Base-by-base conservation (phyloP, 2,113 vertebrate species). In the Dipodomys spectabilis region DNA sequence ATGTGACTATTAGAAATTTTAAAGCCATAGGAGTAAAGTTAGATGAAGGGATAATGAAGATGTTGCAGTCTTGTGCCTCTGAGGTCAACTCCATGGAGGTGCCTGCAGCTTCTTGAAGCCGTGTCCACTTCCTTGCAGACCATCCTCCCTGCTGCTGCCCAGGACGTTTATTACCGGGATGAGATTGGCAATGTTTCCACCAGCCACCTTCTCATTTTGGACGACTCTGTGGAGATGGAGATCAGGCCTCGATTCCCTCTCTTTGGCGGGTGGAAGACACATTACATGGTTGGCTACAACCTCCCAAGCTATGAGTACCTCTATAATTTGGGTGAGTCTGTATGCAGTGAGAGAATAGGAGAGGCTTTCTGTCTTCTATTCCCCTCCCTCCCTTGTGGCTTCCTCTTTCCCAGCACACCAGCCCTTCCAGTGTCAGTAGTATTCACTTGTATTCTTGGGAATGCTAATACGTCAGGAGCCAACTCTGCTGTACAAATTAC, bases 111-210 rank as follows among this genome's bases (percentile, higher is more conserved):
- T 68, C 27, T 2, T 53, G 74, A 72, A 75, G 4, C 20, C 4
- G 2, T 75, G 78, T 83, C 75, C 35, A 49, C 49, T 49, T 11
- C 12, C 49, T 49, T 49, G 49, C 97, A 99, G 99, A 99, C 99
- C n/a, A 99, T 99, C 95, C 99, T 99, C 19, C 99, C 99, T 11
- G 99, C 99, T 53, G 99, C 99, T 0, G 99, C 99, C 90, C 99
- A 99, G 97, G 99, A 99, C 0, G 99, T 99, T 7, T 99, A 99
- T 95, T 99, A 99, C 98, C 96, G 99, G 84, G 99, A 99, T 92
- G 99, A 99, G 97, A 99, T 99, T 0, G 99, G 99, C 30, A 99
- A 99, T 96, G 99, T 99, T 95, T 99, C 99, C 93, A 99, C 99
- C 95, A 99, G 99, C 96, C 99, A 99, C 95, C 98, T 99, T 85